Evolutionary conservation across 2,888 invertebrate genomes (phyloP).

Genomic region (Lobophora halterata): DNA sequence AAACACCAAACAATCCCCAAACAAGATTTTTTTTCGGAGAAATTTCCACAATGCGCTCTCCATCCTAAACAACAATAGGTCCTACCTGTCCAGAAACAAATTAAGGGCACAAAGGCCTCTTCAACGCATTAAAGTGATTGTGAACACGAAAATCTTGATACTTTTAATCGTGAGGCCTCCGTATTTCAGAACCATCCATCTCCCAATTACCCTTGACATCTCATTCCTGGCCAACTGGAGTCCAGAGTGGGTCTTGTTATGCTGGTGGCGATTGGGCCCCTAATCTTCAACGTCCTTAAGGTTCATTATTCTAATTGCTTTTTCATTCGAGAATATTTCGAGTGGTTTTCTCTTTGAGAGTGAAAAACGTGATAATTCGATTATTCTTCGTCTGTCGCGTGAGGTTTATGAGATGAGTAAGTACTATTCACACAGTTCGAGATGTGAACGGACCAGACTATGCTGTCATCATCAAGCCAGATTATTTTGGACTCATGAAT

Average conservation of each 20-base stretch:
- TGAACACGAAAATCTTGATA: constrained; percentile 53
- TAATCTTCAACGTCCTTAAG: constrained; percentile 51
- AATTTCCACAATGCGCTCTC: constrained; percentile 27
- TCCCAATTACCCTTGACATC: constrained; percentile 25
- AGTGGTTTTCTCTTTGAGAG: constrained; percentile 62
- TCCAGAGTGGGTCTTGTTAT: constrained; percentile 27
- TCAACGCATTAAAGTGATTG: constrained; percentile 67
- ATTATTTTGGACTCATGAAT: no score
- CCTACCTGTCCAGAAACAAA: constrained; percentile 45
- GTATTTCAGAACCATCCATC: constrained; percentile 12
- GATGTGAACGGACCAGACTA: background rate
- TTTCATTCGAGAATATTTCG: constrained; percentile 64
- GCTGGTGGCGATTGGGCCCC: constrained; percentile 33
- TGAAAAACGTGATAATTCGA: constrained; percentile 71
- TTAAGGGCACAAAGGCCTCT: constrained; percentile 51
- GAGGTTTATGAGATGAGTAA: constrained; percentile 22
- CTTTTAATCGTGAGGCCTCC: constrained; percentile 37
- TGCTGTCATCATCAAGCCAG: background rate
- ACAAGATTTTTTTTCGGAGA: constrained; percentile 9
- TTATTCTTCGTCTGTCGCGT: constrained; percentile 54
- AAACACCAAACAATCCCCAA: constrained; percentile 16
- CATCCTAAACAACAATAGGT: constrained; percentile 22
- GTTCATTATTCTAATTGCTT: constrained; percentile 70
- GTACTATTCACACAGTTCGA: constrained; percentile 7
- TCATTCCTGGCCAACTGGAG: background rate